Base-by-base conservation (phyloP, 2,797 vertebrate genomes). In the Trachops cirrhosus region DNA sequence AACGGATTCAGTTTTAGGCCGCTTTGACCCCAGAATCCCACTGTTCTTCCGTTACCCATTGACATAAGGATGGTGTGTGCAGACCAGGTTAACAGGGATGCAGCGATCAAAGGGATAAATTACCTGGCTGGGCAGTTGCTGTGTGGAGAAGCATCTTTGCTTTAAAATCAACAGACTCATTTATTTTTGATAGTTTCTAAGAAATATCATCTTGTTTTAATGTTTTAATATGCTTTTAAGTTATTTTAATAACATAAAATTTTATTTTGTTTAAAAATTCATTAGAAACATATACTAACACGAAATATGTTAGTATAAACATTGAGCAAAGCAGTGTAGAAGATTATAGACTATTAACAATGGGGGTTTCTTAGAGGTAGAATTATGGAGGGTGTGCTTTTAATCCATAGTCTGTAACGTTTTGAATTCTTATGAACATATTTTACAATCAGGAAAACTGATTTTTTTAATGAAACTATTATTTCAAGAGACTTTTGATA, bases 181-280 rank as follows among this genome's bases (percentile, higher is more conserved):
- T 18, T 85, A n/a, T n/a, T 94, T 73, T 37, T 29, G 21, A 16
- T 64, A 83, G 50, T 52, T 94, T 94, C 29, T 92, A 91, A 88
- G n/a, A 91, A 84, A 64, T 80, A 34, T 3, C 75, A 32, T 52
- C 48, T 44, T 57, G 12, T 82, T 90, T 75, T 54, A 89, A 37
- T 78, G 12, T 82, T 91, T 82, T 48, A 89, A 37, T 85, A 84
- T 44, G 39, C 32, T 89, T 54, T 62, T 84, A 84, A 50, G 68
- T 89, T 79, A 89, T 62, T 83, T 86, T 93, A 75, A 70, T 59
- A 74, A 89, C 68, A 18, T 74, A 82, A 64, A 93, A 39, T 90
- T 18, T 85, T 95, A 39, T 8, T 67, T 82, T 22, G 22, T 92
- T 86, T 87, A 48, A 74, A 80, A 52, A 52, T 89, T 83, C 5